Percentiles rank a stretch among this genome's conserved stretches.
Conservation (phyloP, 2,113 vertebrate species). For the Neolamprologus brichardi region DNA sequence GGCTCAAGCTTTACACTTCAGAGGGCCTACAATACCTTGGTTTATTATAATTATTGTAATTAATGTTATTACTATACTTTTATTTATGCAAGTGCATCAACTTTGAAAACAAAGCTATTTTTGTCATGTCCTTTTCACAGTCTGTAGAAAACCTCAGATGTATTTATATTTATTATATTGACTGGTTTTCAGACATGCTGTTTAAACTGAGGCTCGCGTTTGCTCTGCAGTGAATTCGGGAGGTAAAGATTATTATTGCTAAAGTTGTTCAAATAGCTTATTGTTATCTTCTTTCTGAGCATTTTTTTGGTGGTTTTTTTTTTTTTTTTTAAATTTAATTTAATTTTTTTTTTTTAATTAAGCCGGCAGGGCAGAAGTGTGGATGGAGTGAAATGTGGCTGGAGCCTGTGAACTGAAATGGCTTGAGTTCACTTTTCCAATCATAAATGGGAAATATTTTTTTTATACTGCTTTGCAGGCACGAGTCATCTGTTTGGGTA, state of each 20-base stretch:
- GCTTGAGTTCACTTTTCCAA: background rate
- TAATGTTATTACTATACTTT: slow-evolving; percentile 34
- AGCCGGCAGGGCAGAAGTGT: too few species aligned
- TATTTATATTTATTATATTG: too few species aligned
- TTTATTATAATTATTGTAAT: slow-evolving; percentile 28
- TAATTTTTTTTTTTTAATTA: too few species aligned
- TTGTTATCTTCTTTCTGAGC: too few species aligned
- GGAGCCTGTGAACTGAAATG: background rate
- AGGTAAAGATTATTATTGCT: too few species aligned
- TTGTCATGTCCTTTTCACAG: slow-evolving; percentile 55
- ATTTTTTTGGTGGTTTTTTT: too few species aligned
- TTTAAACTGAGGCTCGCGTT: too few species aligned
- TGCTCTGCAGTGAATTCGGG: too few species aligned
- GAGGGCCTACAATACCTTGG: background rate
- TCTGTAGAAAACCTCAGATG: slow-evolving; percentile 35
- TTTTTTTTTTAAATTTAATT: too few species aligned
- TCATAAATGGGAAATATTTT: background rate
- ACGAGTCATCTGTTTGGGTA: background rate
- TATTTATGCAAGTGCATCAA: slow-evolving; percentile 53
- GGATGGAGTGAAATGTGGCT: too few species aligned
- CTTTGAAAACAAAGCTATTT: slow-evolving; percentile 57
- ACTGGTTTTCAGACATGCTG: too few species aligned
- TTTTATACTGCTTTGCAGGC: slow-evolving; percentile 5
- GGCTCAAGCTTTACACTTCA: slow-evolving; percentile 33
- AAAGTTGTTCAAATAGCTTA: too few species aligned